Percentiles rank a stretch among this genome's conserved stretches.
phyloP scores from a whole-genome alignment of 1,140 invertebrate genomes.

The Formica selysi region DNA sequence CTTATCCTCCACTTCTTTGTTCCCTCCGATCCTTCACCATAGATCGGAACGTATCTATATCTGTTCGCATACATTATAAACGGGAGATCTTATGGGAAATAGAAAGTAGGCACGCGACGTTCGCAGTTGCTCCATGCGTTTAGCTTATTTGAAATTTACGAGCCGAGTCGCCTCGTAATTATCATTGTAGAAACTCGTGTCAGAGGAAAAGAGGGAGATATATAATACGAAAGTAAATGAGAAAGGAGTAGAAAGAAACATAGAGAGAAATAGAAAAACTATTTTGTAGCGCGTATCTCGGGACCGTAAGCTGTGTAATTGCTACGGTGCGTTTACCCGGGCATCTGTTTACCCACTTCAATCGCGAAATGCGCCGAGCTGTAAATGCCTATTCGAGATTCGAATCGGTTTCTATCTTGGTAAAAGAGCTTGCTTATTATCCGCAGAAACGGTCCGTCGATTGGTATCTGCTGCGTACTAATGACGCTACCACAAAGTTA shows the following conservation, averaged over 20 bases:
- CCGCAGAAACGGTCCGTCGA: slow-evolving; percentile 67
- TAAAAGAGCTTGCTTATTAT: slow-evolving; percentile 69
- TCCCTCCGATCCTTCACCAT: not conserved
- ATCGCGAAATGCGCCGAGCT: slow-evolving; percentile 69
- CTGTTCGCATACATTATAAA: not conserved
- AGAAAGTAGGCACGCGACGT: slow-evolving; percentile 77
- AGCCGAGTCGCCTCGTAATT: slow-evolving; percentile 77
- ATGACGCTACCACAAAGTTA: slow-evolving; percentile 56
- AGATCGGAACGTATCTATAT: slow-evolving; percentile 36
- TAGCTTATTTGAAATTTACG: slow-evolving; percentile 77
- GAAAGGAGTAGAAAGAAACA: not conserved
- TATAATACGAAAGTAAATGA: not conserved
- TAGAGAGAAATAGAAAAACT: slow-evolving; percentile 9
- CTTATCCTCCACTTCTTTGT: slow-evolving; percentile 27
- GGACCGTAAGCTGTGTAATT: slow-evolving; percentile 77
- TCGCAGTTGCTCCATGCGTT: slow-evolving; percentile 56
- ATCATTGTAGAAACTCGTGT: slow-evolving; percentile 78
- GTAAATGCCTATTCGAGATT: slow-evolving; percentile 70
- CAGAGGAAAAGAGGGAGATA: slow-evolving; percentile 15
- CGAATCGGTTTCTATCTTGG: slow-evolving; percentile 68
- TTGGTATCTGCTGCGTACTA: slow-evolving; percentile 72
- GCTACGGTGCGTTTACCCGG: slow-evolving; percentile 74
- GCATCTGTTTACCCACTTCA: slow-evolving; percentile 81
- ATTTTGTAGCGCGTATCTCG: slow-evolving; percentile 38
- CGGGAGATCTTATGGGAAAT: slow-evolving; percentile 73